phyloP scores from a whole-genome alignment of 2,113 vertebrate genomes.

The Synodontis membranacea region DNA sequence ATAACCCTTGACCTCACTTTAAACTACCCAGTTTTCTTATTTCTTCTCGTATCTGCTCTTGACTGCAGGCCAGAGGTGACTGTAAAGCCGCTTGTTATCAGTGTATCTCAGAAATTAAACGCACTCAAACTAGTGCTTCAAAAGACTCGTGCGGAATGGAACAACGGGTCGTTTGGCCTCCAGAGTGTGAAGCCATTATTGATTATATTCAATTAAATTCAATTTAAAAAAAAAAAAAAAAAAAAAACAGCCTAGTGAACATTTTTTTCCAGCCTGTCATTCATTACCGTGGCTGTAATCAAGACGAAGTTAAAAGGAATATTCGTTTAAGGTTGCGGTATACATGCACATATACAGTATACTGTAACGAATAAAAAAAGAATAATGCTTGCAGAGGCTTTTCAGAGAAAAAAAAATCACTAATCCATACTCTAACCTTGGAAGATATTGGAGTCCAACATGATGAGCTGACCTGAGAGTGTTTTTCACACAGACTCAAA shows the following conservation, averaged over 20 bases:
- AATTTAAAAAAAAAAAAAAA: too few relatives aligned
- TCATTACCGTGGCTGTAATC: background rate
- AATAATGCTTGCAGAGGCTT: background rate
- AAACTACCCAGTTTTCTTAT: background rate
- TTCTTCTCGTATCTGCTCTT: background rate
- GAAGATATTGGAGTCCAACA: background rate
- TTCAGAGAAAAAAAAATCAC: too few relatives aligned
- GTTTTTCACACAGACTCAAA: background rate
- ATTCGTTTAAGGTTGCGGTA: background rate
- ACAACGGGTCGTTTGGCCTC: background rate
- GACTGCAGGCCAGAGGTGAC: background rate
- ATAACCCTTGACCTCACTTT: slow-evolving; percentile 1
- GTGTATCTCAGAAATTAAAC: background rate
- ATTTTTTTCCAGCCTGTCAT: background rate
- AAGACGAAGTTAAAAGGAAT: background rate
- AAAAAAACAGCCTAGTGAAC: background rate
- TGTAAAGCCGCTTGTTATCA: background rate
- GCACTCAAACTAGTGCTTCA: background rate
- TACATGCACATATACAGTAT: background rate
- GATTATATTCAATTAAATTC: background rate
- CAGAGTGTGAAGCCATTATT: background rate
- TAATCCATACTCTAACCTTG: too few relatives aligned
- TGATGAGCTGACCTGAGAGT: background rate
- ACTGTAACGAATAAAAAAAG: too few relatives aligned
- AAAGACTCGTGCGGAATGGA: background rate